Evolutionary conservation across 2,113 vertebrate genomes (phyloP).

Genomic region (Gobio gobio): DNA sequence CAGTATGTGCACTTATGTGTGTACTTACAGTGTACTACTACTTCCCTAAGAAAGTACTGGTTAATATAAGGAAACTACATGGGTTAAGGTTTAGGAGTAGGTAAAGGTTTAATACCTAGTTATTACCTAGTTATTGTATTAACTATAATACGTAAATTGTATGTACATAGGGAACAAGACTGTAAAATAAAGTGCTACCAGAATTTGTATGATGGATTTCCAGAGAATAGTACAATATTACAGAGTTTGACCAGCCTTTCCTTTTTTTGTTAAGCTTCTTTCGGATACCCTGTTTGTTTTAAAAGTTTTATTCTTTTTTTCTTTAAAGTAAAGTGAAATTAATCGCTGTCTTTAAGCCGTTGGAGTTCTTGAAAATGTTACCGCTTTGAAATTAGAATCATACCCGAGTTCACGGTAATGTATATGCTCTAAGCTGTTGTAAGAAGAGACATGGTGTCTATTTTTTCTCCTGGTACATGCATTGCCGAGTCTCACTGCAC

Average conservation of each 20-base stretch:
- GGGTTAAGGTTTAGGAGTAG: too few species aligned
- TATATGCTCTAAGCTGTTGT: slow-evolving; percentile 29
- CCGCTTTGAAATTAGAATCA: slow-evolving; percentile 29
- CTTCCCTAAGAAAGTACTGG: too few species aligned
- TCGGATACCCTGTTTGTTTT: not conserved
- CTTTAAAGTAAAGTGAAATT: not conserved
- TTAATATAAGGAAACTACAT: too few species aligned
- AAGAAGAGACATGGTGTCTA: slow-evolving; percentile 50
- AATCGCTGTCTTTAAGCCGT: not conserved
- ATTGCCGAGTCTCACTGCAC: not conserved
- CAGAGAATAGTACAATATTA: not conserved
- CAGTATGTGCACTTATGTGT: too few species aligned
- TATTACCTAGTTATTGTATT: too few species aligned
- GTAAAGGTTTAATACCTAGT: too few species aligned
- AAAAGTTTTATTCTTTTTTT: slow-evolving; percentile 4
- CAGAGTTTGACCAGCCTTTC: not conserved
- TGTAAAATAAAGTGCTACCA: too few species aligned
- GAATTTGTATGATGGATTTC: slow-evolving; percentile 17
- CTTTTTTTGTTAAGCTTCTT: not conserved
- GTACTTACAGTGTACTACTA: too few species aligned
- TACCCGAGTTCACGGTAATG: slow-evolving; percentile 28
- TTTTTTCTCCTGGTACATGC: slow-evolving; percentile 46
- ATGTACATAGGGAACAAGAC: too few species aligned
- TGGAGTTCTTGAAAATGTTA: slow-evolving; percentile 21
- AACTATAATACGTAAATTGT: too few species aligned